Percentiles rank a stretch among this genome's conserved stretches.
Evolutionary conservation across 2,888 invertebrate genomes (phyloP).

Genomic region (Hymenopus coronatus): DNA sequence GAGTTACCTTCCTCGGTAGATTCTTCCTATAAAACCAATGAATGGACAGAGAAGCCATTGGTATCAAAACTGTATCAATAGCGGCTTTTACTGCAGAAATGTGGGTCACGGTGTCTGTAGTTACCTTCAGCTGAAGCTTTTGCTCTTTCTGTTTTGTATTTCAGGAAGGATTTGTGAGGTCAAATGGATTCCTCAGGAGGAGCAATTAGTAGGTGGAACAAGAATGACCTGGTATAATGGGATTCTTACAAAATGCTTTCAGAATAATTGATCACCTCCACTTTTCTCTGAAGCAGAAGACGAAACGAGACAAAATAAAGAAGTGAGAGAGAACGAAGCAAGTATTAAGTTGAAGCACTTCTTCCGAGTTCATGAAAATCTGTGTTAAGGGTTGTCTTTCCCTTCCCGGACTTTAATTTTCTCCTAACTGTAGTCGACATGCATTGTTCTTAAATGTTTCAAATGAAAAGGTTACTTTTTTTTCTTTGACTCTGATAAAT

Average conservation of each 20-base stretch:
- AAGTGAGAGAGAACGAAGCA: not conserved
- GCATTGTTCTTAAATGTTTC: not conserved
- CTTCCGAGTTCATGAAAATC: not conserved
- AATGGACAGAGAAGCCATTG: too few relatives aligned
- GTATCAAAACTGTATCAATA: too few relatives aligned
- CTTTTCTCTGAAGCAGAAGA: not conserved
- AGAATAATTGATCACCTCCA: not conserved
- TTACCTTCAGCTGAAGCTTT: not conserved
- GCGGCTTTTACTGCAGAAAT: too few relatives aligned
- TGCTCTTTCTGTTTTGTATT: not conserved
- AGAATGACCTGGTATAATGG: not conserved
- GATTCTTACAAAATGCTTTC: not conserved
- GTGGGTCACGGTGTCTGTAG: not conserved
- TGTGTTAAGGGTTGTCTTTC: not conserved
- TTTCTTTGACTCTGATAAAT: too few relatives aligned
- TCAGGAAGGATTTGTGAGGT: not conserved
- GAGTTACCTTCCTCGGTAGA: too few relatives aligned
- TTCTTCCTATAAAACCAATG: too few relatives aligned
- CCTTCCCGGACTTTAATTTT: not conserved
- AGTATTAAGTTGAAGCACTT: not conserved
- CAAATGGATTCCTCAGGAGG: not conserved
- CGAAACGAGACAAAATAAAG: not conserved
- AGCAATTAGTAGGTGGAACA: not conserved
- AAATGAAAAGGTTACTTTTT: not conserved
- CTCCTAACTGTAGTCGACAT: not conserved